Evolutionary conservation across 2,888 invertebrate genomes (phyloP), one percentile per base, ranked within the genome.

Genomic region (Timandra comae): DNA sequence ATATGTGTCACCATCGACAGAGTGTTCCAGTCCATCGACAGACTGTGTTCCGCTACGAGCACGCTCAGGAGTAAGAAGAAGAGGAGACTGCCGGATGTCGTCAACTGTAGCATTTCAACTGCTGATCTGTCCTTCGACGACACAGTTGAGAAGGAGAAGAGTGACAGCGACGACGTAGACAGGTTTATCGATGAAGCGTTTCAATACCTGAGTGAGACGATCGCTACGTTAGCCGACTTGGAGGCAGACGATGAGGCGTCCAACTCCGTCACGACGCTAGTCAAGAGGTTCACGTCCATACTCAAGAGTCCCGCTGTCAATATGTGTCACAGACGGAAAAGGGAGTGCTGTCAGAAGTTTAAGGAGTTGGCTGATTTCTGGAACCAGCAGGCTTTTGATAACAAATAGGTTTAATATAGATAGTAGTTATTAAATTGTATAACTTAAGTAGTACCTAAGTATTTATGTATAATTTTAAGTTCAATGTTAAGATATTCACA

Each of bases 171-270:
- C 39, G 68, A 72, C 12, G 57, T 82, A 0, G 76, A 75, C 9
- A 60, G 52, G 10, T 79, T 59, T n/a, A 80, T 84, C 1, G 81
- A 82, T 38, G 79, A 81, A 40, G 76, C 79, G 0, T 78, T 84
- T 35, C 67, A 75, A 5, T 61, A 75, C 9, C 45, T 82, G 5
- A 67, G 67, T 39, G 55, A 61, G 1, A 70, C 72, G 0, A 47
- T 77, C 7, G 60, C 61, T 0, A 61, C 52, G 6, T 38, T 70
- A 7, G 49, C 62, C 1, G 38, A 43, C 45, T 43, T 2, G 35
- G 58, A 70, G 25, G 11, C 24, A 6, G 7, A 9, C 8, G 9
- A 24, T 9, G 56, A 65, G 2, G 43, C 50, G 0, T 60, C 65
- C 0, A 70, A 68, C 7, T 73, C 84, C 0, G 82, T 84, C 37